Evolutionary conservation across 2,888 invertebrate genomes (phyloP).

Genomic region (Lepidochitona cinerea): DNA sequence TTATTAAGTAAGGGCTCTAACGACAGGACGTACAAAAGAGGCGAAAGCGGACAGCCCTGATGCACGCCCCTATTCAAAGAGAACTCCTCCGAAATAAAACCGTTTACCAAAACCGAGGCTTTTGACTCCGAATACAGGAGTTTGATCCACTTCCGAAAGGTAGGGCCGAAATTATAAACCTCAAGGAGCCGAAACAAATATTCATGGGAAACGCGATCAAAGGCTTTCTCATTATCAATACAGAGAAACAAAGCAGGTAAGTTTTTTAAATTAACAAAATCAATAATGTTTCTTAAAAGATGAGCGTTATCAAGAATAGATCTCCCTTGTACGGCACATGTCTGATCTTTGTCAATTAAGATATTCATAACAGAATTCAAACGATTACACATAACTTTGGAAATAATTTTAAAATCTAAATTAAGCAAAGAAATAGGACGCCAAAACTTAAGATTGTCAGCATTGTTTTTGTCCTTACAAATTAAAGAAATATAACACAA

Average conservation of each 20-base stretch:
- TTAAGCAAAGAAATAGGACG: too few relatives aligned
- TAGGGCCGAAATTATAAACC: slow-evolving; percentile 32
- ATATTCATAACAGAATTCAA: too few relatives aligned
- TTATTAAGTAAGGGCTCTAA: not conserved
- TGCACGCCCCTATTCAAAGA: not conserved
- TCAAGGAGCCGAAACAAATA: slow-evolving; percentile 32
- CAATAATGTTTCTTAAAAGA: too few relatives aligned
- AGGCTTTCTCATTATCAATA: slow-evolving; percentile 44
- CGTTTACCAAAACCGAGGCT: not conserved
- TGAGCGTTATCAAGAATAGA: too few relatives aligned
- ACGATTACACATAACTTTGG: too few relatives aligned
- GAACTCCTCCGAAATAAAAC: not conserved
- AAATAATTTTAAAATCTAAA: too few relatives aligned
- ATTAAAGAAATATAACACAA: too few relatives aligned
- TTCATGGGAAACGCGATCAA: slow-evolving; percentile 36
- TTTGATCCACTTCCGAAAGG: slow-evolving; percentile 33
- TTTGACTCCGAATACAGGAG: not conserved
- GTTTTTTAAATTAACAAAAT: slow-evolving; percentile 33
- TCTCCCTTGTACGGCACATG: too few relatives aligned
- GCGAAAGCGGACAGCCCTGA: not conserved
- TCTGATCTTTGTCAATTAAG: too few relatives aligned
- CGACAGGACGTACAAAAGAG: not conserved
- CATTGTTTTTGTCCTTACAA: too few relatives aligned
- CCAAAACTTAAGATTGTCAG: too few relatives aligned
- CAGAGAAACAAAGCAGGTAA: slow-evolving; percentile 26